Conservation (phyloP, 2,113 vertebrate species). For the Acanthochromis polyacanthus region DNA sequence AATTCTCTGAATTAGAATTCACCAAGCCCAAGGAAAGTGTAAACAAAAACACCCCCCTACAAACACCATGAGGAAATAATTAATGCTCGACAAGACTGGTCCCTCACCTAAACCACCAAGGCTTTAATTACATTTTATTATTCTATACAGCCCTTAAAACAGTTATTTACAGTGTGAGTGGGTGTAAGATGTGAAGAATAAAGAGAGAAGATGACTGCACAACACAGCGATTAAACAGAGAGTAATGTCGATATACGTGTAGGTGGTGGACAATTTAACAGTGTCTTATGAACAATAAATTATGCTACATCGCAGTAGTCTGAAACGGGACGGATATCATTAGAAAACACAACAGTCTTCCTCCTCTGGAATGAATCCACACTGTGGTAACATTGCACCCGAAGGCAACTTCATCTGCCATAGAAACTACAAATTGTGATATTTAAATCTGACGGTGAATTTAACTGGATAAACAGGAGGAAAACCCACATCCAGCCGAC, state of each 20-base stretch:
- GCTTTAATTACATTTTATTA: constrained; percentile 52
- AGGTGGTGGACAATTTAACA: background rate
- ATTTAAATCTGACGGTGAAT: constrained; percentile 31
- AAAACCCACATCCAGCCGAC: constrained; percentile 28
- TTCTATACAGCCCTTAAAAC: constrained; percentile 74
- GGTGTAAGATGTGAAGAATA: constrained; percentile 16
- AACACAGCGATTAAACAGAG: constrained; percentile 31
- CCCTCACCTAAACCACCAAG: constrained; percentile 54
- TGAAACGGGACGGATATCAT: constrained; percentile 35
- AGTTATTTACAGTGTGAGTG: constrained; percentile 58
- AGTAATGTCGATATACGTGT: background rate
- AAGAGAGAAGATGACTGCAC: constrained; percentile 9
- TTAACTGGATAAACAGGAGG: constrained; percentile 9
- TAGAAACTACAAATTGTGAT: constrained; percentile 21
- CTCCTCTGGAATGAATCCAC: constrained; percentile 46
- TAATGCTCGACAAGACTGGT: constrained; percentile 10
- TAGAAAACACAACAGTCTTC: constrained; percentile 34
- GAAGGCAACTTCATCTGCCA: constrained; percentile 38
- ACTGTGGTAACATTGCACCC: constrained; percentile 55
- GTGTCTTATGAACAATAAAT: constrained; percentile 54
- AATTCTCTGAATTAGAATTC: background rate
- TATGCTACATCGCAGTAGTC: constrained; percentile 55
- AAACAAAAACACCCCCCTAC: background rate
- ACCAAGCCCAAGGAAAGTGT: background rate
- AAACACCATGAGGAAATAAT: constrained; percentile 1